Evolutionary conservation across 2,888 invertebrate genomes (phyloP).

Genomic region (Cosmorhoe ocellata): DNA sequence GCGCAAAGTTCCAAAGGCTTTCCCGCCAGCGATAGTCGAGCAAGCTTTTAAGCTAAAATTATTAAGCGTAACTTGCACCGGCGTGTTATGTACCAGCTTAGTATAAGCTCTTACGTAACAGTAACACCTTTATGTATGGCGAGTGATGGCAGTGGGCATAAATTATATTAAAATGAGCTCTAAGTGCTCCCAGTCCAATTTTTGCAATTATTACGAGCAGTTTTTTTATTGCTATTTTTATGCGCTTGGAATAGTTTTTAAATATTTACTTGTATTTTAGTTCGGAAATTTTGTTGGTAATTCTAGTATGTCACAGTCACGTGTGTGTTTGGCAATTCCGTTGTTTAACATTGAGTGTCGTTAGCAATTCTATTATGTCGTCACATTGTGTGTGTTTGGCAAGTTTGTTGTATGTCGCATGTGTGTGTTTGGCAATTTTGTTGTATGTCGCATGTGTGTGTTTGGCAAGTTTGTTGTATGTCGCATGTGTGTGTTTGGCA

Average conservation of each 20-base stretch:
- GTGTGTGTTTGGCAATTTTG: too few relatives aligned
- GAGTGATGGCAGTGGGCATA: conserved; percentile 19
- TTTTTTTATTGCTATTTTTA: background rate
- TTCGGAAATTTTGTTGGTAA: too few relatives aligned
- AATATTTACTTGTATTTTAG: too few relatives aligned
- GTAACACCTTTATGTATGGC: conserved; percentile 39
- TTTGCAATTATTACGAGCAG: background rate
- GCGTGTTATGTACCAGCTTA: conserved; percentile 55
- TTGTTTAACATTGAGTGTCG: too few relatives aligned
- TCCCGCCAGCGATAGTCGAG: conserved; percentile 66
- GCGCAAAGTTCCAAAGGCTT: conserved; percentile 64
- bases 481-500: too few relatives aligned
- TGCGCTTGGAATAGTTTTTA: background rate
- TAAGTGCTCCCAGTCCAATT: background rate
- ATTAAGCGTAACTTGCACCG: conserved; percentile 70
- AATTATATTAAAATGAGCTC: conserved; percentile 13
- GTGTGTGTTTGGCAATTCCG: too few relatives aligned
- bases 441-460: too few relatives aligned
- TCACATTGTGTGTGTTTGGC: too few relatives aligned
- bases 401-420: too few relatives aligned
- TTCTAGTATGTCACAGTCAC: too few relatives aligned
- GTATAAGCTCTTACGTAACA: conserved; percentile 54
- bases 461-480: too few relatives aligned
- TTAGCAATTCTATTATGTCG: too few relatives aligned
- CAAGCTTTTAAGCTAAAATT: conserved; percentile 79